Conservation (phyloP, 2,888 invertebrate genomes). For the Sisyra terminalis region DNA sequence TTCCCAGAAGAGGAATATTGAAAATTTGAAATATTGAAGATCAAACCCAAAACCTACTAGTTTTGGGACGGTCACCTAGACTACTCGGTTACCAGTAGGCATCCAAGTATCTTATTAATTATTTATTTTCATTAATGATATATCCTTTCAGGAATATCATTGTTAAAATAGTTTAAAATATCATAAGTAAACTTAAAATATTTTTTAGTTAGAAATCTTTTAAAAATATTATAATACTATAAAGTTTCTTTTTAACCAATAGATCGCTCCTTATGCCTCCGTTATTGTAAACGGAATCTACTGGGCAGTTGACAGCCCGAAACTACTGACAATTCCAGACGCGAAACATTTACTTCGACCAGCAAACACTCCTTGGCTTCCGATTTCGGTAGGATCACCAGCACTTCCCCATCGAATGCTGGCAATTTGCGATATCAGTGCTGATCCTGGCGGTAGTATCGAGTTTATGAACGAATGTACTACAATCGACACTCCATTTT, state of each 20-base stretch:
- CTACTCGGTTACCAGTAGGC: too few species aligned
- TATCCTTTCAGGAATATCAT: too few species aligned
- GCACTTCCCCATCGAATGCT: constrained; percentile 81
- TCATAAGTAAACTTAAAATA: too few species aligned
- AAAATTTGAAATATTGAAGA: background rate
- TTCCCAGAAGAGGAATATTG: background rate
- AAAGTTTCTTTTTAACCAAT: constrained; percentile 13
- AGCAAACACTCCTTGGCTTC: constrained; percentile 84
- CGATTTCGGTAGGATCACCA: constrained; percentile 74
- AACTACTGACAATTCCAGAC: constrained; percentile 91
- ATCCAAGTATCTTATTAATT: background rate
- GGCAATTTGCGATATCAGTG: constrained; percentile 95
- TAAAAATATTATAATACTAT: too few species aligned
- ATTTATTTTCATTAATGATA: too few species aligned
- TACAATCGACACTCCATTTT: constrained; percentile 98
- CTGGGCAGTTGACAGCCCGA: constrained; percentile 95
- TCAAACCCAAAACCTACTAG: too few species aligned
- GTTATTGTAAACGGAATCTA: constrained; percentile 97
- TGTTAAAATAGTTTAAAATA: too few species aligned
- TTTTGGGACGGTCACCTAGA: too few species aligned
- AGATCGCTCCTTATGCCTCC: constrained; percentile 94
- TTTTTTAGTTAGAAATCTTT: too few species aligned
- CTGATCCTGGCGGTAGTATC: constrained; percentile 96
- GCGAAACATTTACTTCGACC: constrained; percentile 86
- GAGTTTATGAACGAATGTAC: constrained; percentile 99